These are phyloP conservation scores for Antitype chi DNA, from an alignment of 2,888 invertebrate genomes.

Conservation along the genomic window DNA sequence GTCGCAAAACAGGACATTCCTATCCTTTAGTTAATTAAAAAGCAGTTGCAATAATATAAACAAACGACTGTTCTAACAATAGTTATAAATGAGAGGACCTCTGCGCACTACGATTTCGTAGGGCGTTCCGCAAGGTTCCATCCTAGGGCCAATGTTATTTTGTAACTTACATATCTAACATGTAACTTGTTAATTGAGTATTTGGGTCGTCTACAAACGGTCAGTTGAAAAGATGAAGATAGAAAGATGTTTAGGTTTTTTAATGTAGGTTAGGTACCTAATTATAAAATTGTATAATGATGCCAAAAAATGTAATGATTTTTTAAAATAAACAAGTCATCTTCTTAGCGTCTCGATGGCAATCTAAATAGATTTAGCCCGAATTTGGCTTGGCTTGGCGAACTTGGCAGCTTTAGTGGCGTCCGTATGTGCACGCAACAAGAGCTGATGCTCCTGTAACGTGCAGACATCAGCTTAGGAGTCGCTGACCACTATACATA, in stretches of 20 bases:
- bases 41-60: background rate
- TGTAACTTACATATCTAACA: background rate
- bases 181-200: background rate
- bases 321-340: background rate
- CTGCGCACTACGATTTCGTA: background rate
- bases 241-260: background rate
- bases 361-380: no score
- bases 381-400: no score
- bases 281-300: background rate
- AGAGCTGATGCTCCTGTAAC: no score
- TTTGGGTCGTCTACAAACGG: background rate
- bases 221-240: background rate
- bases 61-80: background rate
- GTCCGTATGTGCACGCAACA: no score
- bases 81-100: background rate
- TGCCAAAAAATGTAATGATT: background rate
- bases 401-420: no score
- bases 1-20: background rate
- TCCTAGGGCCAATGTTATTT: slow-evolving; percentile 13
- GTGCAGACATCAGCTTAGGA: no score
- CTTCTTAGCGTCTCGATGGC: no score
- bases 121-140: slow-evolving; percentile 1
- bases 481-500: no score
- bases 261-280: background rate
- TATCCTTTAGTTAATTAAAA: background rate